Evolutionary conservation across 2,888 invertebrate species (phyloP).

Genomic region (Oscheius sp.): DNA sequence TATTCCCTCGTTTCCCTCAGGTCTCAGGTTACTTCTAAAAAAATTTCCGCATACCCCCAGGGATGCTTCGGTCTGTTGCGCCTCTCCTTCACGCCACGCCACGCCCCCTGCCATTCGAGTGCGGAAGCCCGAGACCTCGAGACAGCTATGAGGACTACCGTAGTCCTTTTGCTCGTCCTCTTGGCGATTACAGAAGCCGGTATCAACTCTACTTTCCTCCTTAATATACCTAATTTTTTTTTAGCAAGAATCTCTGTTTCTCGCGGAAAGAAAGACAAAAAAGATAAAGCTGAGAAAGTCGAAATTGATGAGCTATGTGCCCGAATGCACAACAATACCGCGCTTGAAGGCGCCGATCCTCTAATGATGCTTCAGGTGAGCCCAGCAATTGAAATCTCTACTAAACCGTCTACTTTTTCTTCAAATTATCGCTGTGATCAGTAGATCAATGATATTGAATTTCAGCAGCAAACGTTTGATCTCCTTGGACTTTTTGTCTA

Average conservation of each 20-base stretch:
- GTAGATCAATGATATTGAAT: neutral
- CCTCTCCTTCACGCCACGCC: constrained; percentile 16
- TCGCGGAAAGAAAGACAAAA: constrained; percentile 45
- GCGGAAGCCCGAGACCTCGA: constrained; percentile 21
- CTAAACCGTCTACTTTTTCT: no score
- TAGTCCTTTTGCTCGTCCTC: constrained; percentile 24
- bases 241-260: constrained; percentile 47
- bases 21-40: neutral
- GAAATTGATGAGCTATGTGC: constrained; percentile 56
- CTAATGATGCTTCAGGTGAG: constrained; percentile 47
- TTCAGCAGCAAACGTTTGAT: neutral
- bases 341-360: constrained; percentile 53
- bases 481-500: neutral
- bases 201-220: no score
- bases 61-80: no score
- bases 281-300: constrained; percentile 30
- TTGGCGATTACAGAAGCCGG: constrained; percentile 18
- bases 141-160: constrained; percentile 29
- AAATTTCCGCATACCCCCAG: constrained; percentile 19
- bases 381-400: neutral
- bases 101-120: constrained; percentile 24
- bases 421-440: neutral
- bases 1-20: neutral
- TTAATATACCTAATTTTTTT: neutral
- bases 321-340: constrained; percentile 61